These are phyloP conservation scores for Diacarnus erythraeanus DNA, from an alignment of 37 sponge, comb jelly and placozoan genomes.

Conservation along the genomic window DNA sequence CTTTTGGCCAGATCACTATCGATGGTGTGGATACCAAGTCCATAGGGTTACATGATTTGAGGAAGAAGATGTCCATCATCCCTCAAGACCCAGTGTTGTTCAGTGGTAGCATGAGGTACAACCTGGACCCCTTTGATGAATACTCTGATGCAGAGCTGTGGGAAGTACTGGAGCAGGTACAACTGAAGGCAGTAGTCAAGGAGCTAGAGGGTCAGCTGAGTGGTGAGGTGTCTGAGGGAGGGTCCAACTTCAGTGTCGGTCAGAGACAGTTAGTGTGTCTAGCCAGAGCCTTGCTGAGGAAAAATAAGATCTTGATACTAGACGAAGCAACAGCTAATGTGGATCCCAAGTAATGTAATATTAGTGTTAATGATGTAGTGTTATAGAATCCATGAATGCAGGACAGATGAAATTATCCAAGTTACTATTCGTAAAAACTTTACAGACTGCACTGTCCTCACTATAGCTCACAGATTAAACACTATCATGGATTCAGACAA, in stretches of 20 bases:
- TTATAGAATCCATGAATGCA: background rate
- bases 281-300: conserved; percentile 81
- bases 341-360: conserved; percentile 56
- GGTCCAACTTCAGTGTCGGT: conserved; percentile 84
- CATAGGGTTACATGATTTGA: conserved; percentile 81
- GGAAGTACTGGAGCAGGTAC: conserved; percentile 77
- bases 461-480: conserved; percentile 94
- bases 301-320: conserved; percentile 76
- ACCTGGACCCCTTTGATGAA: conserved; percentile 87
- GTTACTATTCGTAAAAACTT: conserved; percentile 73
- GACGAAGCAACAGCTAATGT: conserved; percentile 92
- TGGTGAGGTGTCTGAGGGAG: conserved; percentile 71
- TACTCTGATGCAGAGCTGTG: conserved; percentile 73
- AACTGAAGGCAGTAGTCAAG: conserved; percentile 68
- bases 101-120: conserved; percentile 87
- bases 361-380: background rate
- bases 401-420: conserved; percentile 96
- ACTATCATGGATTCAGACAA: conserved; percentile 93
- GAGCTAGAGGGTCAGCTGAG: conserved; percentile 60
- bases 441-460: conserved; percentile 84
- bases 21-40: conserved; percentile 75
- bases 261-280: conserved; percentile 87
- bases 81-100: conserved; percentile 93
- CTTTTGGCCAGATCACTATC: conserved; percentile 70
- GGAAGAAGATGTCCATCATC: conserved; percentile 84